A percentile compares a stretch with the other conserved stretches of the same genome.
phyloP scores from a whole-genome alignment of 1,140 invertebrate species.

The Heterodera schachtii region DNA sequence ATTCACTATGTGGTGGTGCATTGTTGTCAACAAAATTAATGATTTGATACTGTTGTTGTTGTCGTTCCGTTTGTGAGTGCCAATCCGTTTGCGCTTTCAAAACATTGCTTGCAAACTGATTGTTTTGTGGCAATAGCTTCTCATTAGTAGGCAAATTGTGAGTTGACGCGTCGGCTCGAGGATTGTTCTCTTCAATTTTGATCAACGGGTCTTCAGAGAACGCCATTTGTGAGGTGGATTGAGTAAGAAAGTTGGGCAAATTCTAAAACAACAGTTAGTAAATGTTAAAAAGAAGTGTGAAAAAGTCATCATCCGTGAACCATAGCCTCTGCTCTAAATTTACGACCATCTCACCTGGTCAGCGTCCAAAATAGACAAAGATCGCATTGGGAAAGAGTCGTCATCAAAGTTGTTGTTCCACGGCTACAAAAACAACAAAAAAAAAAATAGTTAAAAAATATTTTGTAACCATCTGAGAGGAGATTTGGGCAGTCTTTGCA shows the following conservation, averaged over 20 bases:
- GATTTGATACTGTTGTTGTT: neutral
- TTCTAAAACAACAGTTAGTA: too few species aligned
- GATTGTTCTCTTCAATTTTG: neutral
- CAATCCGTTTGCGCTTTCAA: neutral
- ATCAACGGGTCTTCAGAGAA: neutral
- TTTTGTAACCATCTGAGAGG: neutral
- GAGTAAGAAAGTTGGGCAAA: neutral
- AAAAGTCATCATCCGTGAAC: too few species aligned
- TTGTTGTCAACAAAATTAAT: neutral
- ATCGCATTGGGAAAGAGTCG: neutral
- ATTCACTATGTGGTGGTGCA: neutral
- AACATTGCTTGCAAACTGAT: neutral
- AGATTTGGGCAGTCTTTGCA: neutral
- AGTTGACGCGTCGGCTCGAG: neutral
- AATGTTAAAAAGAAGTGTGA: too few species aligned
- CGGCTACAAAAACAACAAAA: neutral
- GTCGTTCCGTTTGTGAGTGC: neutral
- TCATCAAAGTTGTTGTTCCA: neutral
- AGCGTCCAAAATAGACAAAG: neutral
- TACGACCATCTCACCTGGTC: neutral
- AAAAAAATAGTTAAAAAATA: neutral
- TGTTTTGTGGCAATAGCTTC: neutral
- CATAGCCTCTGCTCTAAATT: too few species aligned
- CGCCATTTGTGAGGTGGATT: neutral
- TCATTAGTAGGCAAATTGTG: neutral